Evolutionary conservation across 2,888 invertebrate species (phyloP), one percentile per base, ranked within the genome.

Genomic region (Blastobasis adustella): DNA sequence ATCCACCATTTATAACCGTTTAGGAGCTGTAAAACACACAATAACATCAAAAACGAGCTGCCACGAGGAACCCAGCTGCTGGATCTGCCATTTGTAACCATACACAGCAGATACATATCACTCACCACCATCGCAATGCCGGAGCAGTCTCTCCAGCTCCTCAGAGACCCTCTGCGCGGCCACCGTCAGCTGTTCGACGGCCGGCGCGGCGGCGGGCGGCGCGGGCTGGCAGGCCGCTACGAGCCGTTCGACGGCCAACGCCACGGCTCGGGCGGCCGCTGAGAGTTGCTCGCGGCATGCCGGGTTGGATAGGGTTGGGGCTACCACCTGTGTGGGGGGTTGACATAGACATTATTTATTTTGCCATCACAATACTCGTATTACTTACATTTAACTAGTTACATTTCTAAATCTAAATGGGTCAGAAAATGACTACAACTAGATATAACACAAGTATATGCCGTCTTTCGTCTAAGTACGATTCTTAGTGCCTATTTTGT

Each of bases 251-350:
- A 99, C 98, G 0, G 98, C 96, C 55, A 92, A 92, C 0, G 96
- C 95, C 6, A 99, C 99, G 76, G 97, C 96, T 10, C 96, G 92
- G 0, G 98, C 96, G 0, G 99, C 98, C 53, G 94, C 94, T 52
- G 95, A 94, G 55, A 99, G 85, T 77, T 99, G 99, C 63, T 96
- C 95, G 71, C 98, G 95, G 58, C 96, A 96, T 0, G 93, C 94
- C 0, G 94, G 92, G 63, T 93, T 94, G 63, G 94, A 93, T 4
- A 96, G 86, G 0, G 96, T 96, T 0, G 96, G 95, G 0, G 96
- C 96, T 5, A 96, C 95, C 50, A 96, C 95, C 91, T 90, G 56
- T 0, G 4, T 4, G 5, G 8, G 49, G 40, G 36, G 1, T 10
- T 47, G 46, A 42, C 5, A 8, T 40, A 40, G 5, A 8, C 8